Conservation (phyloP, 2,113 vertebrate species). For the Petromus typicus region DNA sequence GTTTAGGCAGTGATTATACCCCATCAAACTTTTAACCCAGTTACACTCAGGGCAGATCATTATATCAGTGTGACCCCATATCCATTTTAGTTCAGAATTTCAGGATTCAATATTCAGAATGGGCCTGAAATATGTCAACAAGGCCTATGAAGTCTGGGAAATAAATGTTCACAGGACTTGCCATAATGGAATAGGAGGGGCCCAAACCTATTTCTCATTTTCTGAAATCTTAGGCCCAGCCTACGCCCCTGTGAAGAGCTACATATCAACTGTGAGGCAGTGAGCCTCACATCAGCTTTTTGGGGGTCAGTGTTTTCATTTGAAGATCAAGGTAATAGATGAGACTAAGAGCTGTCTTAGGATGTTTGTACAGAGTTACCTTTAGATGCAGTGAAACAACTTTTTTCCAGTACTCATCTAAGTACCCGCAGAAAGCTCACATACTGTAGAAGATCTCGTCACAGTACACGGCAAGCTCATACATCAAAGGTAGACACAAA, state of each 20-base stretch:
- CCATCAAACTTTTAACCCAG: not conserved
- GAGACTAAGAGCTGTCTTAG: not conserved
- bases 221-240: not conserved
- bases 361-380: not conserved
- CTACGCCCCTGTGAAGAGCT: not conserved
- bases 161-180: not conserved
- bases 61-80: not conserved
- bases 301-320: not conserved
- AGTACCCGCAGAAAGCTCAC: not conserved
- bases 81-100: conserved; percentile 15
- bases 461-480: not conserved
- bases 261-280: not conserved
- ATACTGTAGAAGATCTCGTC: not conserved
- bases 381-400: not conserved
- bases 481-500: not conserved
- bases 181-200: not conserved
- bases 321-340: not conserved
- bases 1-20: not conserved
- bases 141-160: not conserved
- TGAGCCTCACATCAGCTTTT: not conserved
- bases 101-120: conserved; percentile 2
- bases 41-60: not conserved
- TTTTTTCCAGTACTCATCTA: not conserved
- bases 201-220: conserved; percentile 9
- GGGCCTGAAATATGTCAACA: not conserved